phyloP scores from a whole-genome alignment of 2,113 vertebrate species.

The Theristicus caerulescens region DNA sequence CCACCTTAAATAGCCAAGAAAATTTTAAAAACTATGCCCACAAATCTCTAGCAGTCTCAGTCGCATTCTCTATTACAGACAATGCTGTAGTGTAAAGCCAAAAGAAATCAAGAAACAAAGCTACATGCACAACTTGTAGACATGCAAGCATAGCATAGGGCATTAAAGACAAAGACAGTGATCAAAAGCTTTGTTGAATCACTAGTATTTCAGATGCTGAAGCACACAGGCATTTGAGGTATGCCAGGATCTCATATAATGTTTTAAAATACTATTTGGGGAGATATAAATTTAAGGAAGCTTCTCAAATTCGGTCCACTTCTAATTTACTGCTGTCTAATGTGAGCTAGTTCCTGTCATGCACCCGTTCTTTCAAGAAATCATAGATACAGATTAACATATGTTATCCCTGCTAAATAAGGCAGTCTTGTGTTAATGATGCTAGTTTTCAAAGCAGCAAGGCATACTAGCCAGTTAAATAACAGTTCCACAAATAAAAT shows the following conservation, averaged over 20 bases:
- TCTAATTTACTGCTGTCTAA: background rate
- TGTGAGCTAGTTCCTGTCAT: fast-evolving
- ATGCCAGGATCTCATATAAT: background rate
- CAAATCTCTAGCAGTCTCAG: background rate
- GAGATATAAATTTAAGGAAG: background rate
- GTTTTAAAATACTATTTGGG: background rate
- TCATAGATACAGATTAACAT: background rate
- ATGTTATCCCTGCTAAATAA: background rate
- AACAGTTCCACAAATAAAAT: background rate
- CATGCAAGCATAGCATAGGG: background rate
- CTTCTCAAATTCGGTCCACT: background rate
- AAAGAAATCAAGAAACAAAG: background rate
- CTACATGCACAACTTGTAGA: background rate
- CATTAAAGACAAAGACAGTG: background rate
- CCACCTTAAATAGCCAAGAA: background rate
- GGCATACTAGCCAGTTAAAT: background rate
- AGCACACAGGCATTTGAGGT: background rate
- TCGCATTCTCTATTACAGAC: background rate
- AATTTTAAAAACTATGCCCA: background rate
- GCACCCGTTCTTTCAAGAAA: background rate
- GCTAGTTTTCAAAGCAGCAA: background rate
- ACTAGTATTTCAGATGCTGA: background rate
- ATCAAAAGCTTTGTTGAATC: background rate
- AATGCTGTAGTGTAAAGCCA: background rate
- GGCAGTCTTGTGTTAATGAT: background rate